Base-by-base conservation (phyloP, 2,797 vertebrate species). In the Glyptemys insculpta region DNA sequence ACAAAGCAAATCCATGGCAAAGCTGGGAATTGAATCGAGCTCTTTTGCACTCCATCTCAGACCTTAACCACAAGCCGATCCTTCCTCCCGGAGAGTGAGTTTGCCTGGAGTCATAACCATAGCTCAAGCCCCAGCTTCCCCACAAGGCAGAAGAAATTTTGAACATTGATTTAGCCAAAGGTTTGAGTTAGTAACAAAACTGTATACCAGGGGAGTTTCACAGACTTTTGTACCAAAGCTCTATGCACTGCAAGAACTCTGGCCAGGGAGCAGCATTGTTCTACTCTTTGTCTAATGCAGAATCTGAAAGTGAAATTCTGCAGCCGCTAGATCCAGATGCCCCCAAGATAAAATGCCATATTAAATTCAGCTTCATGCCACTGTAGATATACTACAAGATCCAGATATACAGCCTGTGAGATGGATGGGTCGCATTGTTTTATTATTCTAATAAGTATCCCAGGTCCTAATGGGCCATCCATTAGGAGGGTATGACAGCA, bases 371-470 rank as follows among this genome's bases (percentile, higher is more conserved):
- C 82, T 95, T 91, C 86, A 65, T 90, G 50, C 88, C 92, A 5
- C 9, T n/a, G 89, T 86, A 88, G 86, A 52, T 92, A 86, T 95
- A 97, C 96, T 93, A 49, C 83, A 57, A 94, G 87, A 93, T 87
- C 92, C 89, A 96, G 97, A 90, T 95, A 86, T 78, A 90, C 89
- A 21, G 12, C 86, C 86, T 89, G 85, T 31, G 91, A 96, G 94
- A 93, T 8, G 15, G 92, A 85, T 90, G 93, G 92, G 56, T 88
- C 80, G 88, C 91, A 79, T 95, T 95, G 97, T 94, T 96, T 96
- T 97, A 93, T 96, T 91, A 94, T 96, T 96, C 90, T 65, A 94
- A 81, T 87, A 95, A 93, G 89, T 94, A 86, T 96, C 96, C 95
- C 95, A 91, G 90, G 89, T 96, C 95, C 91, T 95, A 97, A 90